Evolutionary conservation across 2,113 vertebrate genomes (phyloP).

Genomic region (Origma solitaria): DNA sequence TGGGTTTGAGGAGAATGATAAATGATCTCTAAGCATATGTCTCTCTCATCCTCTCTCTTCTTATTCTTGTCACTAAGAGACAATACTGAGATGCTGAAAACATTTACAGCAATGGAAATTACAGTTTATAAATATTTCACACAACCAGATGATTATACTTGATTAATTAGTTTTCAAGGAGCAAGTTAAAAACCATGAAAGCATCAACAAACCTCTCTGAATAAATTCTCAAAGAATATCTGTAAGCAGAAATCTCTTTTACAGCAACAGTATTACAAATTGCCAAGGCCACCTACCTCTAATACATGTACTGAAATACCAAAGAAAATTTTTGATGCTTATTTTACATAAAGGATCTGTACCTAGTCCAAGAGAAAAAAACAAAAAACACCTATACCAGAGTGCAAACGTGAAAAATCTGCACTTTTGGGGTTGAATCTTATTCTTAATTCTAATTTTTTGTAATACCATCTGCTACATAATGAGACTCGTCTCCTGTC

Average conservation of each 20-base stretch:
- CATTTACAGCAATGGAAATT: slow-evolving; percentile 17
- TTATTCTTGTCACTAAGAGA: background rate
- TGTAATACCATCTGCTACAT: background rate
- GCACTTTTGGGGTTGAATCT: background rate
- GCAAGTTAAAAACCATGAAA: slow-evolving; percentile 4
- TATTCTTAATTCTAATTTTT: background rate
- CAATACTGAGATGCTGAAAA: slow-evolving; percentile 1
- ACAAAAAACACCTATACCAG: background rate
- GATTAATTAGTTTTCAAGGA: slow-evolving; percentile 54
- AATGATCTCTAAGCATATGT: background rate
- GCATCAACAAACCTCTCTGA: slow-evolving; percentile 5
- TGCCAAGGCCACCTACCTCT: background rate
- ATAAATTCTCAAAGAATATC: background rate
- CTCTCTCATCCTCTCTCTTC: background rate
- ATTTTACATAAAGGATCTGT: background rate
- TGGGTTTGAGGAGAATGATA: background rate
- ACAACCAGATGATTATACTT: slow-evolving; percentile 17
- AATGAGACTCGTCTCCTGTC: background rate
- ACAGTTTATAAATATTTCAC: slow-evolving; percentile 46
- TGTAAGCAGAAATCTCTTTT: background rate
- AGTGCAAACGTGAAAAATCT: background rate
- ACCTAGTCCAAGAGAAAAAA: background rate
- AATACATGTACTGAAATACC: background rate
- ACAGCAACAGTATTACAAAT: background rate
- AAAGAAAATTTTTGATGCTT: background rate